Percentiles rank a stretch among this genome's conserved stretches.
Conservation (phyloP, 2,888 invertebrate species). For the Stenichneumon culpator region DNA sequence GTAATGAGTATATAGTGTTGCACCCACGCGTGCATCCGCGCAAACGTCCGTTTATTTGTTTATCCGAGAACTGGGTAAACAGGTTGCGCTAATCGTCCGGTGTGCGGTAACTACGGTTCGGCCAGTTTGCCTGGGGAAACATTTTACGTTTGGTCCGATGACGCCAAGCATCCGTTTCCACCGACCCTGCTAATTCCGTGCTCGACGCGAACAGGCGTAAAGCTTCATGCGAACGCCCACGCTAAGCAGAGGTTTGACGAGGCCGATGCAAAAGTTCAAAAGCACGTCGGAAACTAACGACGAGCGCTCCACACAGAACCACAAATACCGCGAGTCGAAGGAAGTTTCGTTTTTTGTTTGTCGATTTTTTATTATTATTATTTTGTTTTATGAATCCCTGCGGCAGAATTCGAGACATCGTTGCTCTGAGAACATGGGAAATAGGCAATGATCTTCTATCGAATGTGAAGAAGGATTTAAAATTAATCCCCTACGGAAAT, state of each 20-base stretch:
- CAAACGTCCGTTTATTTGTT: conserved; percentile 64
- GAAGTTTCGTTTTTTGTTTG: conserved; percentile 6
- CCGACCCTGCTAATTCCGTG: conserved; percentile 42
- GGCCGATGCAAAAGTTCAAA: conserved; percentile 35
- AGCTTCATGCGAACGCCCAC: conserved; percentile 28
- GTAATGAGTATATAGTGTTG: conserved; percentile 15
- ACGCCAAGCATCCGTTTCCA: conserved; percentile 38
- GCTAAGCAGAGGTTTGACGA: conserved; percentile 27
- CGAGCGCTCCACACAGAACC: conserved; percentile 4
- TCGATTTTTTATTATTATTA: too few relatives aligned
- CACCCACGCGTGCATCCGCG: conserved; percentile 26
- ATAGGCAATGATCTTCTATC: too few relatives aligned
- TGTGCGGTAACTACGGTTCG: conserved; percentile 17
- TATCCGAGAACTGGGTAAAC: conserved; percentile 61
- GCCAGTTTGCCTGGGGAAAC: conserved; percentile 29
- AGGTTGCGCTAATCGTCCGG: conserved; percentile 59
- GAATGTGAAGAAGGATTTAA: too few relatives aligned
- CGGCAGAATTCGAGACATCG: too few relatives aligned
- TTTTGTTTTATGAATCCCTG: too few relatives aligned
- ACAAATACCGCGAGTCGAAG: conserved; percentile 23
- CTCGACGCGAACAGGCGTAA: conserved; percentile 29
- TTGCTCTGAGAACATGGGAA: too few relatives aligned
- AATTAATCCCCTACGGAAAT: too few relatives aligned
- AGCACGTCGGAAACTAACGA: conserved; percentile 39
- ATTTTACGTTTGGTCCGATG: conserved; percentile 31